Base-by-base conservation (phyloP, 2,797 vertebrate genomes). In the Myotis daubentonii region DNA sequence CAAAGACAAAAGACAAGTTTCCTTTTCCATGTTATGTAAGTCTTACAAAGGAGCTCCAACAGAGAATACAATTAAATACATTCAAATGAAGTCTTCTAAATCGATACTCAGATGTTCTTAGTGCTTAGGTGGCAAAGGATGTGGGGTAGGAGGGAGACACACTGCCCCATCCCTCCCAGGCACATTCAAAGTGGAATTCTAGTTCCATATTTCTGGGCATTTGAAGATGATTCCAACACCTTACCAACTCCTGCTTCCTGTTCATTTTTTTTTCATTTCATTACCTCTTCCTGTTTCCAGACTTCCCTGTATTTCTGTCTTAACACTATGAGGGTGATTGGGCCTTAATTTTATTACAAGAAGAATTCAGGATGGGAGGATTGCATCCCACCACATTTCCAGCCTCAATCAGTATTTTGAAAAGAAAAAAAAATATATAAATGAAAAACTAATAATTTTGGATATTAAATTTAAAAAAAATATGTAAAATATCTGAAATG, bases 81-180 rank as follows among this genome's bases (percentile, higher is more conserved):
- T 89, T 89, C 28, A 80, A 80, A 84, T 79, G 38, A 78, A 85
- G n/a, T 51, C 47, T 92, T 70, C 75, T 75, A 85, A 91, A 89
- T 41, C 66, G 75, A 83, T 33, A 36, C 20, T 80, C 79, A 80
- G 80, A 87, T 53, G 74, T 23, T 30, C 30, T 23, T 13, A 1
- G 7, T 66, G 51, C 25, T 74, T 38, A 44, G 2, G 47, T 51
- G 53, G 49, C 49, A 70, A 20, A 51, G 38, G 8, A 53, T 20
- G 41, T 1, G 5, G 15, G 4, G 33, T 6, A 13, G 33, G 47
- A 15, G 30, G 17, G 19, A 91, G 36, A 81, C 8, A 65, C 12
- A 70, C 5, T 66, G 22, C 41, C 81, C 30, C 25, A 30, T 7
- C n/a, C 23, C 70, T 41, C n/a, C 30, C 11, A 75, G 47, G 16